Evolutionary conservation across 1,140 invertebrate genomes (phyloP).

Genomic region (Bemisia tabaci): DNA sequence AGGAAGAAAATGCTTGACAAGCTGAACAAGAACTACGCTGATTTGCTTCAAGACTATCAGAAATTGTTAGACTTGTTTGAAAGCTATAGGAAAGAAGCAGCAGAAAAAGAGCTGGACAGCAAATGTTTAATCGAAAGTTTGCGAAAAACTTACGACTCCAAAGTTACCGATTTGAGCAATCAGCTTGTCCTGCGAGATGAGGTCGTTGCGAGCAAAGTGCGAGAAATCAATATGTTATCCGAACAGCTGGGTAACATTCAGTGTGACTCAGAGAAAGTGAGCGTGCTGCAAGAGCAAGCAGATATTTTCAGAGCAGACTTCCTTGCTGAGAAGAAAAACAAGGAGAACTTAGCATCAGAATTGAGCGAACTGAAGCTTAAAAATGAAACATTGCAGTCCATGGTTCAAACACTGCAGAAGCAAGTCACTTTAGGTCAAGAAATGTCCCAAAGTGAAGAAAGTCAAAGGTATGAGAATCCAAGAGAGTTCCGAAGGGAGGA

Average conservation of each 20-base stretch:
- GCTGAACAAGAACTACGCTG: not conserved
- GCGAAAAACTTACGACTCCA: not conserved
- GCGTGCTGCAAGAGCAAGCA: not conserved
- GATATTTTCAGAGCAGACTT: not conserved
- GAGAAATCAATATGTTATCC: not conserved
- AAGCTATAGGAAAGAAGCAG: not conserved
- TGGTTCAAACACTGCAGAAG: not conserved
- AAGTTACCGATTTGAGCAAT: not conserved
- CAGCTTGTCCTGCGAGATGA: not conserved
- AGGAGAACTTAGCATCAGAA: not conserved
- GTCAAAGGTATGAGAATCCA: not conserved
- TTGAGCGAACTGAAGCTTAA: not conserved
- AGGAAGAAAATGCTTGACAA: not conserved
- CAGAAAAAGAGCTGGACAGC: not conserved
- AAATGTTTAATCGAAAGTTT: not conserved
- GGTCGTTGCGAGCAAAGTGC: not conserved
- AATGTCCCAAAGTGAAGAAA: not conserved
- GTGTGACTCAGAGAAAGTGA: not conserved
- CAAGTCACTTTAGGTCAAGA: not conserved
- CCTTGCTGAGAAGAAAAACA: not conserved
- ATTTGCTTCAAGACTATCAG: not conserved
- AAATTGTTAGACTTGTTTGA: not conserved
- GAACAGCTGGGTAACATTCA: not conserved
- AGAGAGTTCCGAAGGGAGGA: not conserved
- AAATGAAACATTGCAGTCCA: not conserved